These are phyloP conservation scores for Agriopis aurantiaria DNA, from an alignment of 2,888 invertebrate species.

Conservation along the genomic window DNA sequence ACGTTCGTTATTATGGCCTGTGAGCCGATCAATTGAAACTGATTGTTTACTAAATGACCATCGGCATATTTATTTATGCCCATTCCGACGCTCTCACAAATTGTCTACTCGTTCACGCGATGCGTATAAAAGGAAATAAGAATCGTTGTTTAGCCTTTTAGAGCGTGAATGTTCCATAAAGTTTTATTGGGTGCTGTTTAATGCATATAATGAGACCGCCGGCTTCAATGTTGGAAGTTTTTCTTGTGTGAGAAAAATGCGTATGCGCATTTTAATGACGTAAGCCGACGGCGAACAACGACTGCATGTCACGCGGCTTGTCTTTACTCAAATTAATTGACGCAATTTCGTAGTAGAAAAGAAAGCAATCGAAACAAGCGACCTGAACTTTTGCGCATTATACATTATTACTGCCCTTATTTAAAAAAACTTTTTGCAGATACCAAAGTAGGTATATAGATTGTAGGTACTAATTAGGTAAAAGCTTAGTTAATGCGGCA, in stretches of 20 bases:
- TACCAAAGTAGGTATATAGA: too few relatives aligned
- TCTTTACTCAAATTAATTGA: slow-evolving; percentile 79
- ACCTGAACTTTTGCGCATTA: slow-evolving; percentile 62
- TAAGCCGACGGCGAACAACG: slow-evolving; percentile 55
- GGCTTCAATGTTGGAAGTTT: slow-evolving; percentile 62
- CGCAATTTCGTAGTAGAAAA: slow-evolving; percentile 79
- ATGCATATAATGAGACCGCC: slow-evolving; percentile 62
- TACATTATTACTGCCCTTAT: slow-evolving; percentile 15
- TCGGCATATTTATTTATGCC: slow-evolving; percentile 54
- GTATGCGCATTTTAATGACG: slow-evolving; percentile 76
- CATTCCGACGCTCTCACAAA: slow-evolving; percentile 38
- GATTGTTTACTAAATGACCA: slow-evolving; percentile 72
- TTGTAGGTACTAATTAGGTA: slow-evolving; percentile 14
- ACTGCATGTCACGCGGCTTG: slow-evolving; percentile 69
- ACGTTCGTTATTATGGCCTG: slow-evolving; percentile 74
- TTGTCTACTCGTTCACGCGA: slow-evolving; percentile 49
- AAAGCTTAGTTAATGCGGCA: not conserved
- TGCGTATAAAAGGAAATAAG: slow-evolving; percentile 54
- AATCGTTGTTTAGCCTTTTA: slow-evolving; percentile 61
- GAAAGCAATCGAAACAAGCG: slow-evolving; percentile 76
- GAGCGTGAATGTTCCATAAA: slow-evolving; percentile 62
- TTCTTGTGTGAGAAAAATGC: slow-evolving; percentile 69
- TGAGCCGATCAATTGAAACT: slow-evolving; percentile 76
- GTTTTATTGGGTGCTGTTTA: slow-evolving; percentile 65
- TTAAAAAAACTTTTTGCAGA: too few relatives aligned